phyloP scores from a whole-genome alignment of 2,888 invertebrate genomes.

The Caenorhabditis virilis region DNA sequence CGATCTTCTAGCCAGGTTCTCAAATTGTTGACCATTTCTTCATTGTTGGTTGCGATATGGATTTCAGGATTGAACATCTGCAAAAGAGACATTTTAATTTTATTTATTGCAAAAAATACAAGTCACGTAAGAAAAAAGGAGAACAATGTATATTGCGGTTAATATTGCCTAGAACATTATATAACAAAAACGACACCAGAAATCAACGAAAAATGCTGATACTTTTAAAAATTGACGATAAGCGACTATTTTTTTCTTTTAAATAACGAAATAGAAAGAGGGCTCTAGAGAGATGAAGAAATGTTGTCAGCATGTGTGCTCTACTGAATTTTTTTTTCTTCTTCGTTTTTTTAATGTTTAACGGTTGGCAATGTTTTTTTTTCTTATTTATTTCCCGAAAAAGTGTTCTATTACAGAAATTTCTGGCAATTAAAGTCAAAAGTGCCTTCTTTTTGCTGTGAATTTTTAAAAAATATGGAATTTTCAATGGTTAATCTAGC shows the following conservation, averaged over 20 bases:
- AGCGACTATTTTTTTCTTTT: slow-evolving; percentile 3
- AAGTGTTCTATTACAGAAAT: too few relatives aligned
- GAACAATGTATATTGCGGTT: not conserved
- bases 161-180: too few relatives aligned
- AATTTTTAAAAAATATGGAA: too few relatives aligned
- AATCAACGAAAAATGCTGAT: slow-evolving; percentile 1
- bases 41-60: slow-evolving; percentile 1
- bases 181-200: not conserved
- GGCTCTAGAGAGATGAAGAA: too few relatives aligned
- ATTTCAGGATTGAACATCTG: slow-evolving; percentile 6
- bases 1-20: slow-evolving; percentile 14
- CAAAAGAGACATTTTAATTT: slow-evolving; percentile 1
- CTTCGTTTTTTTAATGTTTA: too few relatives aligned
- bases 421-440: too few relatives aligned
- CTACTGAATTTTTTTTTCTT: too few relatives aligned
- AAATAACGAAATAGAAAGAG: not conserved
- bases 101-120: not conserved
- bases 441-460: too few relatives aligned
- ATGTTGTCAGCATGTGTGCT: too few relatives aligned
- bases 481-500: too few relatives aligned
- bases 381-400: too few relatives aligned
- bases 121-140: not conserved
- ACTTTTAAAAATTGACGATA: not conserved
- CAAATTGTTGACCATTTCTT: slow-evolving; percentile 6
- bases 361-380: too few relatives aligned